Percentiles rank a stretch among this genome's conserved stretches.
phyloP scores from a whole-genome alignment of 2,797 vertebrate species.

The Centroberyx gerrardi region DNA sequence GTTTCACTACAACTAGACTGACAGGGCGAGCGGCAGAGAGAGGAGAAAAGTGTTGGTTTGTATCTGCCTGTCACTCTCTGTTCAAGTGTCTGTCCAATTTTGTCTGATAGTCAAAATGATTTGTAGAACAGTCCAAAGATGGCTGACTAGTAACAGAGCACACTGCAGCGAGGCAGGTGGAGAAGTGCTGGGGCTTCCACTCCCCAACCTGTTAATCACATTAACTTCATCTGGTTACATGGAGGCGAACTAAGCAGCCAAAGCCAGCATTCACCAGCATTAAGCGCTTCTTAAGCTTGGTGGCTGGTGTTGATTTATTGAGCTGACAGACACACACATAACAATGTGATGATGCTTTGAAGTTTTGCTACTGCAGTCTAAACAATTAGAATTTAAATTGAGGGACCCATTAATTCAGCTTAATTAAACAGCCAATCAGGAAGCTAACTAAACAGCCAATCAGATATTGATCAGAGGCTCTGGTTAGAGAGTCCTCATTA shows the following conservation, averaged over 20 bases:
- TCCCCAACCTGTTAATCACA: conserved; percentile 18
- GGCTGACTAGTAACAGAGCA: conserved; percentile 36
- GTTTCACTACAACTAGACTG: conserved; percentile 59
- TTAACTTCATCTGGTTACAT: conserved; percentile 16
- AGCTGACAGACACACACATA: not conserved
- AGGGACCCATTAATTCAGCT: not conserved
- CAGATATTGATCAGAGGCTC: conserved; percentile 2
- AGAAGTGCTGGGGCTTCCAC: conserved; percentile 29
- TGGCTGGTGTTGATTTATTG: not conserved
- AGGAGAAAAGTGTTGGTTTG: conserved; percentile 44
- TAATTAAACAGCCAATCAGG: conserved; percentile 5
- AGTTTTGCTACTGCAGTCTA: not conserved
- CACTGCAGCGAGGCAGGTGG: conserved; percentile 32
- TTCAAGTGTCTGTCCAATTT: conserved; percentile 68
- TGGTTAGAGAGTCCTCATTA: not conserved
- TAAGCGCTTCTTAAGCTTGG: not conserved
- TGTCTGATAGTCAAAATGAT: conserved; percentile 67
- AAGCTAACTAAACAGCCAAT: not conserved
- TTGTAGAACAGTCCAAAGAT: conserved; percentile 53
- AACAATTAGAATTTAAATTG: conserved; percentile 1
- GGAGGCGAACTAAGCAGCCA: conserved; percentile 18
- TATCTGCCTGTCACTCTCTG: conserved; percentile 69
- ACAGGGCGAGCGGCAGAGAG: conserved; percentile 56
- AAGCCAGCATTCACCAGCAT: conserved; percentile 15
- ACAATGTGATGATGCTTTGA: not conserved